Base-by-base conservation (phyloP, 2,113 vertebrate genomes). In the Cyanistes caeruleus region DNA sequence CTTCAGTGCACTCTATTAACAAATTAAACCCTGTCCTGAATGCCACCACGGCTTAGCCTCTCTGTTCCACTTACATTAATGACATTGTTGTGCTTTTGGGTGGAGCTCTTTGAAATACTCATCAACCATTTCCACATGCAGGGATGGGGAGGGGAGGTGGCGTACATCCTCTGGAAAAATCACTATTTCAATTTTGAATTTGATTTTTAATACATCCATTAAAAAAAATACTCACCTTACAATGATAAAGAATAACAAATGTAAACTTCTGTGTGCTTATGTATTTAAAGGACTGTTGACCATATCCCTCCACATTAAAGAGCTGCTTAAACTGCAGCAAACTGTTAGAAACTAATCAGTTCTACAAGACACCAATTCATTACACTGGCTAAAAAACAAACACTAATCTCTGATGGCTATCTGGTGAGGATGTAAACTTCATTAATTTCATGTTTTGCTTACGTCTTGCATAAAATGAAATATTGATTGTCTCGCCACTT, bases 401-500 rank as follows among this genome's bases (percentile, higher is more conserved):
- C 5, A 2, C 43, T 67, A 91, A 91, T 88, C 75, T 75, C 82
- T 48, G 52, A 65, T 0, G 2, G 78, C 55, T 91, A 80, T 62
- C 67, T 85, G 51, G 79, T 72, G 93, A 59, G 78, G 74, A 93
- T 39, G 49, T 65, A 87, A 94, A 87, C 70, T 91, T 96, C 76
- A 88, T 94, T 94, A 94, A 77, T 63, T 77, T 59, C 59, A 70
- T 85, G 67, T 90, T 96, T 94, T 93, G 75, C 90, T 90, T 84
- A 74, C 4, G 3, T 81, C 55, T 85, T 83, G 82, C 78, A 91
- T 77, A 83, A 96, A 85, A 93, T 70, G 77, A 93, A 95, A 88
- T 92, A 94, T 64, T 94, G 92, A 91, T 84, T 77, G 56, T 88
- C 85, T 80, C 17, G 4, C 10, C 21, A 12, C 43, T 74, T 91